Percentiles rank a stretch among this genome's conserved stretches.
phyloP scores from a whole-genome alignment of 2,888 invertebrate genomes.

The Camptogramma bilineatum region DNA sequence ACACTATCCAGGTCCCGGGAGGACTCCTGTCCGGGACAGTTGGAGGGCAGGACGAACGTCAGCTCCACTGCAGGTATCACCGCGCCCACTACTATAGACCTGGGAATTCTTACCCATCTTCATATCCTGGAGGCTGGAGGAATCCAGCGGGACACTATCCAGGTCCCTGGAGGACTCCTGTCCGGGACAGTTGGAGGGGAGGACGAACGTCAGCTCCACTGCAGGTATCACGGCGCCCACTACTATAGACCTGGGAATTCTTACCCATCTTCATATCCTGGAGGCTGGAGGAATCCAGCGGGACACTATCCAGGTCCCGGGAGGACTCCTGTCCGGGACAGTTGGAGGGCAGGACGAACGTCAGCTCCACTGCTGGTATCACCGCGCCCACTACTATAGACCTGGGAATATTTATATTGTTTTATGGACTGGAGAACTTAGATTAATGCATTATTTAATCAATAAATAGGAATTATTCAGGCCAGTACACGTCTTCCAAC shows the following conservation, averaged over 20 bases:
- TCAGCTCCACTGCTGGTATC: constrained; percentile 94
- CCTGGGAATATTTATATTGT: constrained; percentile 47
- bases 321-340: constrained; percentile 95
- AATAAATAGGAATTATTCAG: too few species aligned
- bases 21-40: constrained; percentile 93
- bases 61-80: constrained; percentile 94
- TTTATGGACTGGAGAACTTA: too few species aligned
- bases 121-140: constrained; percentile 93
- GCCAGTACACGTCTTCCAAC: too few species aligned
- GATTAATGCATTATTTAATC: too few species aligned
- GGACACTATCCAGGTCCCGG: constrained; percentile 93
- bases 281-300: constrained; percentile 94
- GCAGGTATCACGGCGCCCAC: constrained; percentile 93
- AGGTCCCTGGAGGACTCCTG: constrained; percentile 95
- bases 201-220: constrained; percentile 94
- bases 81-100: constrained; percentile 89
- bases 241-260: constrained; percentile 84
- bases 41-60: constrained; percentile 94
- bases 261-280: constrained; percentile 91
- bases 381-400: constrained; percentile 91
- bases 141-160: constrained; percentile 94
- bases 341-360: constrained; percentile 93
- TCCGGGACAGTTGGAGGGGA: constrained; percentile 93
- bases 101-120: constrained; percentile 82
- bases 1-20: constrained; percentile 94